Conservation (phyloP, 2,113 vertebrate species). For the Orthochromis malagaraziensis region DNA sequence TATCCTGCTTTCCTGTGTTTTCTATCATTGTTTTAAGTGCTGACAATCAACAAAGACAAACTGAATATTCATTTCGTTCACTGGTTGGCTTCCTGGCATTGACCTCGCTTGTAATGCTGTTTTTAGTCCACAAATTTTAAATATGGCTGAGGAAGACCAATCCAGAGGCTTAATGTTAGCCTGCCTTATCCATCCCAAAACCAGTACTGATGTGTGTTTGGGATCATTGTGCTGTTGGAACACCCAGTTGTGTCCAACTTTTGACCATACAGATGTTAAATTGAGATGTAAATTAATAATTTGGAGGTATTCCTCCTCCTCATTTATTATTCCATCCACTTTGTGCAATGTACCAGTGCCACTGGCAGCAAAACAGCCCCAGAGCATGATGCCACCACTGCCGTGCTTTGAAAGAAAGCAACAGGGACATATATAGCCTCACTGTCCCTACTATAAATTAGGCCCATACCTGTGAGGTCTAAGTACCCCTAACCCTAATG, state of each 20-base stretch:
- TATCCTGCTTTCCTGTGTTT: background rate
- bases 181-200: background rate
- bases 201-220: background rate
- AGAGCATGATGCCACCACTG: background rate
- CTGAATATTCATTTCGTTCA: background rate
- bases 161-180: background rate
- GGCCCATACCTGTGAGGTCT: background rate
- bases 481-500: background rate
- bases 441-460: background rate
- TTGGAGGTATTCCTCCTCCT: background rate
- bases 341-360: background rate
- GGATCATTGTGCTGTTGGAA: background rate
- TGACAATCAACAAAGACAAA: background rate
- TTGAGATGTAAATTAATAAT: background rate
- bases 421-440: background rate
- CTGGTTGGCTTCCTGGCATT: background rate
- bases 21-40: background rate
- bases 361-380: background rate
- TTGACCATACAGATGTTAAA: background rate
- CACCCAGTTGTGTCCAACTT: background rate
- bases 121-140: background rate
- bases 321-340: background rate
- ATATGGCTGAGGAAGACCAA: background rate
- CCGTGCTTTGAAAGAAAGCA: background rate
- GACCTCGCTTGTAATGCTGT: background rate